Percentiles rank a stretch among this genome's conserved stretches.
Conservation (phyloP, 30 jellyfish, hydroid and myxozoan species). For the Cassiopea andromeda region DNA sequence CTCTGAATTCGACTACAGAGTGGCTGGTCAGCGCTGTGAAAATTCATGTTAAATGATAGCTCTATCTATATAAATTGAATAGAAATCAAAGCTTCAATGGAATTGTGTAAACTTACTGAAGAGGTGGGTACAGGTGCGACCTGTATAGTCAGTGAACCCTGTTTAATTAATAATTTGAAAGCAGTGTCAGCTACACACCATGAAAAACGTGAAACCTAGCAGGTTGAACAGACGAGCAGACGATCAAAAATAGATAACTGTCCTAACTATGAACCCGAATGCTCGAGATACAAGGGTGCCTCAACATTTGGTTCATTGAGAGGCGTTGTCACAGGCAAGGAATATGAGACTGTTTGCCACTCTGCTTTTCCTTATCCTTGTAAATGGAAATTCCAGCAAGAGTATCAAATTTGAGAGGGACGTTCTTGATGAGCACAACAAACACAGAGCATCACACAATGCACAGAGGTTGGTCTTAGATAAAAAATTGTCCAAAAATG, state of each 20-base stretch:
- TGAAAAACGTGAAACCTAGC: neutral
- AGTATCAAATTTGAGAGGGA: constrained; percentile 52
- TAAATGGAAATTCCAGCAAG: neutral
- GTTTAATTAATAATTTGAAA: neutral
- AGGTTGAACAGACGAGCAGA: neutral
- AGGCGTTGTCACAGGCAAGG: neutral
- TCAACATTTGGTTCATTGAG: neutral
- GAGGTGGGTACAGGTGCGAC: constrained; percentile 27
- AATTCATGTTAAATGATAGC: neutral
- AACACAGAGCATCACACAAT: constrained; percentile 73
- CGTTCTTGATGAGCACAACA: constrained; percentile 73
- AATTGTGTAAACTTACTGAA: neutral
- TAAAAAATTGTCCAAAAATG: constrained; percentile 62
- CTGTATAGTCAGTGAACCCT: constrained; percentile 61
- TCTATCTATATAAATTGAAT: neutral
- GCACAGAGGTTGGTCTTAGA: constrained; percentile 63
- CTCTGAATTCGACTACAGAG: no score
- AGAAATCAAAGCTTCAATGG: neutral
- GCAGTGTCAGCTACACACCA: neutral
- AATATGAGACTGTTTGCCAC: neutral
- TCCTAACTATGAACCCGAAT: neutral
- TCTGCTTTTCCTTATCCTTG: neutral
- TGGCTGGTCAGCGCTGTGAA: no score
- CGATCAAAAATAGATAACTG: neutral
- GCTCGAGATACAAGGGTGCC: neutral